Evolutionary conservation across 2,888 invertebrate species (phyloP).

Genomic region (Drosophila pseudotakahashii): DNA sequence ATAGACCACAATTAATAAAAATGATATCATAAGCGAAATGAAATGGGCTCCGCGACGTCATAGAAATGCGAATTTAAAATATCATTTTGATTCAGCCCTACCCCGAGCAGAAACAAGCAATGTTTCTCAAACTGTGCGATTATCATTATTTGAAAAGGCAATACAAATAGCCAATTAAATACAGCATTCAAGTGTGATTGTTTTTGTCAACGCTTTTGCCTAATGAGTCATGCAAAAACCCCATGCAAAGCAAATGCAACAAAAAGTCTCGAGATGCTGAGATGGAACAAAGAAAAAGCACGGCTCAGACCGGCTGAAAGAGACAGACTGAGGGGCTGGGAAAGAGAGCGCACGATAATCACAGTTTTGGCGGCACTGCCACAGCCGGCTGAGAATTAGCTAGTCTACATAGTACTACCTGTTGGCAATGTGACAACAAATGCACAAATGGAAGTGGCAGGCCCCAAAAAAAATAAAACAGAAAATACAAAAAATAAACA

Average conservation of each 20-base stretch:
- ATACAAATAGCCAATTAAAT: conserved; percentile 32
- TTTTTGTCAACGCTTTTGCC: conserved; percentile 2
- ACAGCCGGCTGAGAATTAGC: conserved; percentile 36
- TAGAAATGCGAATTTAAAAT: not conserved
- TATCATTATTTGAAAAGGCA: not conserved
- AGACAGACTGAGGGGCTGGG: not conserved
- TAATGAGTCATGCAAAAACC: conserved; percentile 50
- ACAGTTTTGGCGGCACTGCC: conserved; percentile 30
- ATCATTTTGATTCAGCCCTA: not conserved
- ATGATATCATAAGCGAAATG: conserved; percentile 42
- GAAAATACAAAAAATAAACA: conserved; percentile 21
- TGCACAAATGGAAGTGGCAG: conserved; percentile 65
- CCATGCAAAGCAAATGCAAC: conserved; percentile 7
- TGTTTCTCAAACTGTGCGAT: conserved; percentile 2
- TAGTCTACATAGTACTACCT: conserved; percentile 52
- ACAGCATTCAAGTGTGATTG: conserved; percentile 21
- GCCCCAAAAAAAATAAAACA: conserved; percentile 37
- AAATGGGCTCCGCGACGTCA: conserved; percentile 41
- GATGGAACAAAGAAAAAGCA: conserved; percentile 27
- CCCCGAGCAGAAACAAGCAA: not conserved
- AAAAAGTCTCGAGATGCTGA: conserved; percentile 20
- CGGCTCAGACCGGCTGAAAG: not conserved
- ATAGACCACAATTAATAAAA: conserved; percentile 53
- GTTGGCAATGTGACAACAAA: conserved; percentile 61
- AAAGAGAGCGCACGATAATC: not conserved